Evolutionary conservation across 2,797 vertebrate genomes (phyloP), one percentile per base, ranked within the genome.

Genomic region (Microhierax caerulescens): DNA sequence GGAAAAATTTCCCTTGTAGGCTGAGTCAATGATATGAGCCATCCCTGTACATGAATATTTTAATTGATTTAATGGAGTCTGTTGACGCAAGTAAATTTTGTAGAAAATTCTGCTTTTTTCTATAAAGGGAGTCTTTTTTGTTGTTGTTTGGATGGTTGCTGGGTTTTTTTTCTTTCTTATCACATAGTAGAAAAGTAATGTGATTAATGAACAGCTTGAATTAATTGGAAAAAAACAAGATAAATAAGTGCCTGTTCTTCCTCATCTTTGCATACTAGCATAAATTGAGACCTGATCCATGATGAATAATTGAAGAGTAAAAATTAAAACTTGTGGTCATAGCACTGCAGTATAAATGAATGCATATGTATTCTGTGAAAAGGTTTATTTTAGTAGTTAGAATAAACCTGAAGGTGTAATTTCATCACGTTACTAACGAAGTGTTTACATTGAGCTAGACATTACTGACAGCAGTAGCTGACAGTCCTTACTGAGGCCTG

Each of bases 131-230:
- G 9, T 4, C 3, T 14, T 50, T 45, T 81, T 47, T 51, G 37
- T 39, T 84, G 51, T 92, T 87, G 32, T 85, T 95, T 83, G 56
- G 28, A 7, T 90, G 9, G 24, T 77, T 92, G 30, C 25, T 83
- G 34, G 37, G 30, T 5, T 3, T 74, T n/a, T 67, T 63, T 64
- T 34, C 10, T 78, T 67, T 50, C 59, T 92, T 95, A 83, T 77
- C 81, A 43, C 60, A 60, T 36, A 74, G 63, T 43, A 77, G 56
- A 85, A 92, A 92, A 74, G 72, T 39, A 89, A 70, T 9, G 14
- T 89, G 81, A 89, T 92, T 92, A 87, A 68, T 85, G 68, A 95
- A 92, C 57, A 85, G 83, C 56, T 83, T 77, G 80, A 93, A 90
- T 93, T 95, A 89, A 93, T 93, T 92, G 78, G 56, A 67, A 86